Base-by-base conservation (phyloP, 2,888 invertebrate genomes). In the Drosophila mulleri region DNA sequence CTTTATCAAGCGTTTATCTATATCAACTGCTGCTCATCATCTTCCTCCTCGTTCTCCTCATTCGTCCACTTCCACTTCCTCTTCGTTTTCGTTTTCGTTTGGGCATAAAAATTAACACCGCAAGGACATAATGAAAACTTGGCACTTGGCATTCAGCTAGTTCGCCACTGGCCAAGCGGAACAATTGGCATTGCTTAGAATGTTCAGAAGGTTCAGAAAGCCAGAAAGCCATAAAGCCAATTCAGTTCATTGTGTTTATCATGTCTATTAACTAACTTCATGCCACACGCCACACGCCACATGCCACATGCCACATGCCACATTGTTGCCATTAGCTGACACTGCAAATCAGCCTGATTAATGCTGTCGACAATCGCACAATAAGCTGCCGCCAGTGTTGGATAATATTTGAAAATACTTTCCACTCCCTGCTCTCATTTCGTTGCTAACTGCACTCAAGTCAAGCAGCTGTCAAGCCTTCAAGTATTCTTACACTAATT, bases 21-120 rank as follows among this genome's bases (percentile, higher is more conserved):
- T 57, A 48, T 32, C 53, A 64, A 64, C 67, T 47, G 41, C 45
- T 47, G 35, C 35, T n/a, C 52, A 32, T 12, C 66, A 29, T 14
- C 68, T 6, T n/a, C 35, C 23, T 26, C 42, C 20, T 23, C 20
- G 1, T 3, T 44, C 23, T 12, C 37, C 16, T 39, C 37, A 37
- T 16, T 2, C 14, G 14, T 29, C 42, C 26, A 5, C 26, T 5
- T 5, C 26, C 26, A 3, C 26, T 26, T 26, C 26, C 7, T 1
- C 0, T 16, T 14, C 14, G 14, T 29, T 32, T 2, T 18, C 56
- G 42, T 3, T 14, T 44, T 29, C 56, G 58, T 47, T 53, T 42
- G 48, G 56, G 76, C 76, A 78, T 79, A 63, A 69, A 79, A 78
- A 76, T 78, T 72, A 78, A 78, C 75, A 78, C 72, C 75, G 66